Conservation (phyloP, 2,888 invertebrate genomes). For the Lypha dubia region DNA sequence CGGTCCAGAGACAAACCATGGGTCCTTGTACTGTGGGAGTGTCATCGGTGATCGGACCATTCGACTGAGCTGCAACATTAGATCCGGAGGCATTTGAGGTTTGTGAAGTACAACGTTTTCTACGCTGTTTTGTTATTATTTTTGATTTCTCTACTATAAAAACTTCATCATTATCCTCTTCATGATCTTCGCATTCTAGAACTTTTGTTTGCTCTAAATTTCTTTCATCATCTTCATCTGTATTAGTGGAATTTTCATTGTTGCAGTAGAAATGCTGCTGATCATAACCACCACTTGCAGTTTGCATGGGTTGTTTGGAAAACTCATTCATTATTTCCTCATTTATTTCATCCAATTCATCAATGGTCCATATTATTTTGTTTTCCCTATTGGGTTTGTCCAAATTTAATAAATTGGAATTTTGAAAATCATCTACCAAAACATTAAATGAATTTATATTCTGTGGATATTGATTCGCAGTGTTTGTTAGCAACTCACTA, state of each 20-base stretch:
- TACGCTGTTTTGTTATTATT: constrained; percentile 14
- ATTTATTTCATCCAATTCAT: constrained; percentile 79
- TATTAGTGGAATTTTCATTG: constrained; percentile 55
- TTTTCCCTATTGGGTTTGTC: constrained; percentile 82
- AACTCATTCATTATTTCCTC: constrained; percentile 73
- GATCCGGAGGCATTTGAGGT: constrained; percentile 49
- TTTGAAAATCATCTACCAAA: constrained; percentile 79
- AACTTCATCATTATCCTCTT: constrained; percentile 76
- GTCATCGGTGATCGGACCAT: constrained; percentile 62
- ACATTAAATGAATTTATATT: constrained; percentile 75
- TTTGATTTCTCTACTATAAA: constrained; percentile 61
- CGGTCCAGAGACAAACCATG: constrained; percentile 91
- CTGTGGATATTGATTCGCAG: constrained; percentile 36
- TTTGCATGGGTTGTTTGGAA: constrained; percentile 51
- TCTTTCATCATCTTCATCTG: constrained; percentile 75
- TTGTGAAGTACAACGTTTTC: constrained; percentile 63
- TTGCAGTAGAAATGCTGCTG: constrained; percentile 22
- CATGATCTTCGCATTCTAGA: background rate
- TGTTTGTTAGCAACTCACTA: constrained; percentile 7
- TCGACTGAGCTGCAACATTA: background rate
- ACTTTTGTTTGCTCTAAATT: constrained; percentile 37
- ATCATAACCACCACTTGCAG: constrained; percentile 16
- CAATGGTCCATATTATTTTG: constrained; percentile 83
- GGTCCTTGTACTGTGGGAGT: constrained; percentile 54
- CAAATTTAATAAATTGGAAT: constrained; percentile 75